Evolutionary conservation across 1,140 invertebrate genomes (phyloP).

Genomic region (Centruroides vittatus): DNA sequence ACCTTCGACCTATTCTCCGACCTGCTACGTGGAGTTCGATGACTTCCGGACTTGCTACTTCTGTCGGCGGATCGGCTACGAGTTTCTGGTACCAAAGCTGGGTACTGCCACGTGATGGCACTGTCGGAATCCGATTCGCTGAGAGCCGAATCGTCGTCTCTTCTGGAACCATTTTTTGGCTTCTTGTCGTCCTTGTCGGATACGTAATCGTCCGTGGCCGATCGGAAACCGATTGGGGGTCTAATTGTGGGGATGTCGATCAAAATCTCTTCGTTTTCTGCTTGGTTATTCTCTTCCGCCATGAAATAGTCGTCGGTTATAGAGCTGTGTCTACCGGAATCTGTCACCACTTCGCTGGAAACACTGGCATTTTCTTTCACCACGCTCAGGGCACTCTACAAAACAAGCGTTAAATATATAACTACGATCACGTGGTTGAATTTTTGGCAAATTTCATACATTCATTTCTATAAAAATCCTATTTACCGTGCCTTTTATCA

Average conservation of each 20-base stretch:
- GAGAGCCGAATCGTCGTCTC: conserved; percentile 10
- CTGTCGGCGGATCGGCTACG: background rate
- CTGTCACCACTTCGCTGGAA: background rate
- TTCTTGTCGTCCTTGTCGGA: background rate
- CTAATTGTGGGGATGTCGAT: conserved; percentile 18
- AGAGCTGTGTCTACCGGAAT: background rate
- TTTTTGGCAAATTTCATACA: no score
- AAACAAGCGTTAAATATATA: background rate
- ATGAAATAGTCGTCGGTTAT: background rate
- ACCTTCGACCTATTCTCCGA: background rate
- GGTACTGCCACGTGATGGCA: conserved; percentile 10
- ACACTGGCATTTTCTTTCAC: background rate
- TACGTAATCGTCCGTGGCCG: background rate
- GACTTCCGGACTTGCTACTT: background rate
- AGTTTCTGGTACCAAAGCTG: background rate
- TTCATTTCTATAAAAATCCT: no score
- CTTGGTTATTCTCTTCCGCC: conserved; percentile 8
- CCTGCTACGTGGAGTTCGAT: background rate
- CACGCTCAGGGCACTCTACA: background rate
- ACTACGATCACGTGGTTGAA: no score
- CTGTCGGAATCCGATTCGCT: conserved; percentile 12
- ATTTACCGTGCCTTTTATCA: no score
- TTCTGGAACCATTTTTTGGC: background rate
- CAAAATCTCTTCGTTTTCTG: conserved; percentile 17
- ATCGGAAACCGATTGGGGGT: conserved; percentile 12